Evolutionary conservation across 2,797 vertebrate genomes (phyloP).

Genomic region (Gadopsis marmoratus): DNA sequence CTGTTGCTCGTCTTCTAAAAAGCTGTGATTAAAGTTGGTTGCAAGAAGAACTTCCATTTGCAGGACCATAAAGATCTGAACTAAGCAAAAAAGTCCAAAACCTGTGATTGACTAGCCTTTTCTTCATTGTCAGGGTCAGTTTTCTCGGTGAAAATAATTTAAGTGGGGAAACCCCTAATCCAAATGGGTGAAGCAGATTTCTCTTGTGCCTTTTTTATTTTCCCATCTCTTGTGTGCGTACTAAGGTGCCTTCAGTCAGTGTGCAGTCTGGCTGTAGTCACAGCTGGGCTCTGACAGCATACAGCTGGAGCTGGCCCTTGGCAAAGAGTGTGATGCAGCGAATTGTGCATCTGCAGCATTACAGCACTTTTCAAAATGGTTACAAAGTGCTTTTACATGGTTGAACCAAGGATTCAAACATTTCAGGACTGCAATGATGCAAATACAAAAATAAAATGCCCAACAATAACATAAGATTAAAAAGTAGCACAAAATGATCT

Average conservation of each 20-base stretch:
- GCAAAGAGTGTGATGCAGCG: constrained; percentile 59
- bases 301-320: constrained; percentile 53
- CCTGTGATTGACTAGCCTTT: not conserved
- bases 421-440: no score
- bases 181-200: not conserved
- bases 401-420: no score
- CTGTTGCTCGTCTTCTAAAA: not conserved
- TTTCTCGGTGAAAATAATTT: not conserved
- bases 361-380: no score
- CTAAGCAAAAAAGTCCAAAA: not conserved
- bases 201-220: not conserved
- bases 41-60: not conserved
- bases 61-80: not conserved
- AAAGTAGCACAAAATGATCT: not conserved
- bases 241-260: not conserved
- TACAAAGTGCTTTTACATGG: no score
- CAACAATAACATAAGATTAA: no score
- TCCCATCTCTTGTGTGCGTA: not conserved
- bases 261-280: constrained; percentile 9
- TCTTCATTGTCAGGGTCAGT: not conserved
- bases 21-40: not conserved
- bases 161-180: not conserved
- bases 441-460: no score
- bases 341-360: constrained; percentile 63
- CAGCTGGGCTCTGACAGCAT: constrained; percentile 16